A percentile compares a stretch with the other conserved stretches of the same genome.
These are phyloP conservation scores for Tetraodon nigroviridis DNA, from an alignment of 2,113 vertebrate genomes.

Conservation along the genomic window DNA sequence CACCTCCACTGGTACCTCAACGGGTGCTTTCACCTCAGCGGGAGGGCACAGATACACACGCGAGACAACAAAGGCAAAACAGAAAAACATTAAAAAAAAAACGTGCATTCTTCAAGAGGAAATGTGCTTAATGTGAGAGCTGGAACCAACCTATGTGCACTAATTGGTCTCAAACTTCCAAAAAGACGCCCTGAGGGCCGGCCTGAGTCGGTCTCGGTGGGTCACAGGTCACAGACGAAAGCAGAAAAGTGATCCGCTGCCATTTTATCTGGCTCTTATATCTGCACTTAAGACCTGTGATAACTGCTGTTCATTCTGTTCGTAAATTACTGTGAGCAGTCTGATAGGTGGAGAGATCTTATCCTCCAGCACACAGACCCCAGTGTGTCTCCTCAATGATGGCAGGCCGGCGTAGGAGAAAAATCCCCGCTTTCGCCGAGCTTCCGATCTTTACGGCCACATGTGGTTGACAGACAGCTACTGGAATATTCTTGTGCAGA, in stretches of 20 bases:
- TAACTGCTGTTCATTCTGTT: conserved; percentile 16
- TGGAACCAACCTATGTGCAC: conserved; percentile 23
- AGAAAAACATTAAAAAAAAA: neutral
- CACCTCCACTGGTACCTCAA: conserved; percentile 65
- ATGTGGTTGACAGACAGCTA: conserved; percentile 33
- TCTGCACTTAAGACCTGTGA: conserved; percentile 6
- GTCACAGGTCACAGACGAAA: conserved; percentile 10
- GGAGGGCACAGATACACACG: neutral
- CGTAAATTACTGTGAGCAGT: conserved; percentile 24
- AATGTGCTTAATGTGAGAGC: neutral
- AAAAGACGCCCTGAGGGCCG: conserved; percentile 14
- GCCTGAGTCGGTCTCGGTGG: conserved; percentile 15
- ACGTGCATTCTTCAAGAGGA: neutral
- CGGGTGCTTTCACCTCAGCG: conserved; percentile 24
- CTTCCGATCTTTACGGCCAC: conserved; percentile 29
- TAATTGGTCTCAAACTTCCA: conserved; percentile 28
- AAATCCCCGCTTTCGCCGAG: conserved; percentile 10
- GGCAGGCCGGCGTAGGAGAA: conserved; percentile 35
- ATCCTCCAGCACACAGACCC: conserved; percentile 37
- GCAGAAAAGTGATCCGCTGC: neutral
- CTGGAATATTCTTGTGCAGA: conserved; percentile 33
- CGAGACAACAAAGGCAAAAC: neutral
- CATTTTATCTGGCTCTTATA: conserved; percentile 4
- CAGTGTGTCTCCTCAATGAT: conserved; percentile 45
- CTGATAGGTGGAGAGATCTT: conserved; percentile 27